Evolutionary conservation across 2,888 invertebrate species (phyloP), one percentile per base, ranked within the genome.

Genomic region (Crematogaster levior): DNA sequence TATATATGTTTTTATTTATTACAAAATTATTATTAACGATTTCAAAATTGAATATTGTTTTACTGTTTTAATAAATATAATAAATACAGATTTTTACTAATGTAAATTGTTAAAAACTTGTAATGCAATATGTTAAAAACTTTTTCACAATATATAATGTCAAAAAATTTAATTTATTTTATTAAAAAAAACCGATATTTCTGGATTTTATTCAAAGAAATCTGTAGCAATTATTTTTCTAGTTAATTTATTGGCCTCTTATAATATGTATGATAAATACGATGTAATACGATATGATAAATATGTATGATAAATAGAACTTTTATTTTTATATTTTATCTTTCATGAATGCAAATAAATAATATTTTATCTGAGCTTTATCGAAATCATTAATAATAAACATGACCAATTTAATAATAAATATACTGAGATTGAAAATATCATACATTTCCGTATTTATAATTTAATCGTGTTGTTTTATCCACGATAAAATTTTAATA

Each of bases 311-410:
- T n/a, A 15, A 53, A 60, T 51, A n/a, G n/a, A 40, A 75, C 9
- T 37, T 46, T 24, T 74, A n/a, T 65, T 51, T 40, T 21, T 51
- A n/a, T 15, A 0, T 3, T 65, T 27, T 27, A 65, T 15, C 12
- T 53, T 37, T 53, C 30, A 27, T 37, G 37, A 74, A 61, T 24
- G 15, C 24, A 27, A 40, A 56, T 40, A n/a, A 34, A 77, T 75
- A 58, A 51, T n/a, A 27, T 53, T 77, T 77, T 63, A 75, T 30
- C 40, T 7, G 21, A 7, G 27, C 15, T 53, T 51, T 12, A 21
- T 77, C 15, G 12, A 21, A 53, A 65, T 77, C 53, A 77, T 53
- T 65, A 77, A 65, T 30, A 30, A 65, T n/a, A n/a, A n/a, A 65
- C 21, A 10, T 40, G 40, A 30, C 12, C 27, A 65, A 53, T 53